Evolutionary conservation across 35 echinoderm and acorn worm species (phyloP).

Genomic region (Heliocidaris tuberculata): DNA sequence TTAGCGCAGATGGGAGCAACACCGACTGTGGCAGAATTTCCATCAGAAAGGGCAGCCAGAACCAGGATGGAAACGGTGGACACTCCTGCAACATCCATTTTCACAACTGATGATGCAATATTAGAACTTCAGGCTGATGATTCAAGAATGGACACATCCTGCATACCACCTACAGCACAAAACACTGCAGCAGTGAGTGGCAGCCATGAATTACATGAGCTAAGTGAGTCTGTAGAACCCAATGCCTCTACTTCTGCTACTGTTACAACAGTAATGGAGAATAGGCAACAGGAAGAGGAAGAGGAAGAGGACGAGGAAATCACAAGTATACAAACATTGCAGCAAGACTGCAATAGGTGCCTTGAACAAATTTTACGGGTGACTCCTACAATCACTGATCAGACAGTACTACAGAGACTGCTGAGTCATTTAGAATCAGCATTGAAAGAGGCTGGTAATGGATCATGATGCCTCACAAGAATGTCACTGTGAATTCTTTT

Average conservation of each 20-base stretch:
- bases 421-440: neutral
- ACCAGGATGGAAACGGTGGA: neutral
- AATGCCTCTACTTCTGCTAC: neutral
- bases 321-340: neutral
- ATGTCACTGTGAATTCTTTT: too few species aligned
- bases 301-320: neutral
- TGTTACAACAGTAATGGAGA: neutral
- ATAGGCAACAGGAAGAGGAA: neutral
- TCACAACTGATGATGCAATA: neutral
- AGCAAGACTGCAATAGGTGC: neutral
- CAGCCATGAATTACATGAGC: neutral
- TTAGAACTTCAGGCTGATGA: neutral
- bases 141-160: neutral
- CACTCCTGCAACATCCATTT: neutral
- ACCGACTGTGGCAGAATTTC: neutral
- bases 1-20: neutral
- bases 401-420: slow-evolving; percentile 25
- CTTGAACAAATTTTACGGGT: neutral
- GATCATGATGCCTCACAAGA: neutral
- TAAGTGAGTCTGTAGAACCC: neutral
- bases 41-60: neutral
- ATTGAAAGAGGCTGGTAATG: neutral
- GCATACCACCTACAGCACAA: neutral
- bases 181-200: neutral
- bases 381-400: neutral